Base-by-base conservation (phyloP, 2,797 vertebrate species). In the Sphenodon punctatus region DNA sequence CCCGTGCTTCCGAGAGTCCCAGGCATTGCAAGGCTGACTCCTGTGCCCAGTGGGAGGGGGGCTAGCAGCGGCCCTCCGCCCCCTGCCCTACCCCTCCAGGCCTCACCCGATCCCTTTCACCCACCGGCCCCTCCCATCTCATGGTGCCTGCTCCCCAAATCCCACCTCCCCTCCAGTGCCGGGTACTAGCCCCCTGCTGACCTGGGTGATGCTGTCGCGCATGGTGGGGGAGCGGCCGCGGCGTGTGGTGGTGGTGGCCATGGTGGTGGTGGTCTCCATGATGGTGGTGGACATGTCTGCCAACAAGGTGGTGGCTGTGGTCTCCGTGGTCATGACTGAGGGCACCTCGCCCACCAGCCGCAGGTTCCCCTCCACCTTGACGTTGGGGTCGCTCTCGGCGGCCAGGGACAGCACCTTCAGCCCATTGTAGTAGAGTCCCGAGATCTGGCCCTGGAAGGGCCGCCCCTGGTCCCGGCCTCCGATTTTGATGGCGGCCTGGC, bases 241-340 rank as follows among this genome's bases (percentile, higher is more conserved):
- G 86, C 98, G 96, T 1, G 95, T 95, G 63, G 98, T 99, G 84
- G 98, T 99, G n/a, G 98, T 99, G 58, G 98, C 98, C 67, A 98
- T 98, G 96, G 98, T 98, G 66, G 98, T 99, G 75, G 98, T 99
- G 80, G 98, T 99, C 87, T 98, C 98, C 94, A 99, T 98, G 97
- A 99, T 99, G 93, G 98, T 99, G n/a, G 98, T 99, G 89, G 98
- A 98, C 78, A 98, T 98, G 96, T 99, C 98, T 23, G 98, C 98
- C 2, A 98, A 96, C 86, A 98, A 94, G 22, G 97, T 97, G 25
- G 98, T 98, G 89, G 97, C 97, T 1, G 98, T 97, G 23, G 98
- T 98, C 87, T 97, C 97, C 64, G 98, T 97, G 90, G 97, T 97
- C 92, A 97, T 87, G 82, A 97, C 97, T 0, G 97, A 97, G 2